Evolutionary conservation across 2,888 invertebrate species (phyloP).

Genomic region (Corbicula japonica): DNA sequence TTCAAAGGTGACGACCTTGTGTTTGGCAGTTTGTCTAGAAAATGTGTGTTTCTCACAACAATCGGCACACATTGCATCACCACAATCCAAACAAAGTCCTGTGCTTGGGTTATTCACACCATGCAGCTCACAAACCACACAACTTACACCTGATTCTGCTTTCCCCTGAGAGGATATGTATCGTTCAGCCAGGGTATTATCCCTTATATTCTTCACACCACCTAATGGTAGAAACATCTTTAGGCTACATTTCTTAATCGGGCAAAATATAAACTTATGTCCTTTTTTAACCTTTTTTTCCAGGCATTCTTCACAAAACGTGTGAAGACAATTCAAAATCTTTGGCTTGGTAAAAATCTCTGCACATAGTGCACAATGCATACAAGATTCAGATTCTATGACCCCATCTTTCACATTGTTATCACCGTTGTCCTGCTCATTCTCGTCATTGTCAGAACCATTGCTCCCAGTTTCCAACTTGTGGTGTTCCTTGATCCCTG

Average conservation of each 20-base stretch:
- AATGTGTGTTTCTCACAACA: conserved; percentile 71
- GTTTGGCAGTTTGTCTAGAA: conserved; percentile 65
- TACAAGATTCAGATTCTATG: conserved; percentile 6
- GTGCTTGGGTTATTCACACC: conserved; percentile 15
- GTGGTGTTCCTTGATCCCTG: no score
- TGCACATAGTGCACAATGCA: conserved; percentile 64
- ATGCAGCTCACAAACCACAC: conserved; percentile 59
- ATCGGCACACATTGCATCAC: conserved; percentile 63
- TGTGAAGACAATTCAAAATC: conserved; percentile 62
- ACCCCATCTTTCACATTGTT: neutral
- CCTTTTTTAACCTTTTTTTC: conserved; percentile 22
- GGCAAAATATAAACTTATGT: conserved; percentile 39
- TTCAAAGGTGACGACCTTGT: conserved; percentile 57
- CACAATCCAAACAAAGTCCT: conserved; percentile 66
- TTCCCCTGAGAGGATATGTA: conserved; percentile 11
- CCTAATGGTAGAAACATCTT: conserved; percentile 11
- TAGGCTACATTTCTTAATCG: conserved; percentile 35
- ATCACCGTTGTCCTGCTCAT: neutral
- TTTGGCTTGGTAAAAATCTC: conserved; percentile 48
- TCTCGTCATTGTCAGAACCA: no score
- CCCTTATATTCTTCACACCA: conserved; percentile 13
- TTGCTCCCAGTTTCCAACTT: no score
- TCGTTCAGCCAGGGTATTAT: conserved; percentile 30
- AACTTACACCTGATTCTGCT: neutral
- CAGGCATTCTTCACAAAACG: conserved; percentile 61